phyloP scores from a whole-genome alignment of 92 coral and sea anemone genomes.

The Phymanthus crucifer region DNA sequence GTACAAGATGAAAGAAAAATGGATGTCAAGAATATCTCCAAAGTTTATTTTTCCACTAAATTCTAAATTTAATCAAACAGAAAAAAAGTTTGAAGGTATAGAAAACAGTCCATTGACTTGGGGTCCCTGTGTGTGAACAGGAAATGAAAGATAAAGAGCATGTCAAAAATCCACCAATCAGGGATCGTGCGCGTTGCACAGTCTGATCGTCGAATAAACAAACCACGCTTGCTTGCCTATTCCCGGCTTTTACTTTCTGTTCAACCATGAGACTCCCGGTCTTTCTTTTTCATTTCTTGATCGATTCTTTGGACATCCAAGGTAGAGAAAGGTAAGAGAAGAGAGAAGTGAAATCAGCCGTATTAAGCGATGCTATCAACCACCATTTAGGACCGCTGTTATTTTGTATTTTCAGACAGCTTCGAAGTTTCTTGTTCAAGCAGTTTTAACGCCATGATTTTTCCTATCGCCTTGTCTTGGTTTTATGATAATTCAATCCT shows the following conservation, averaged over 20 bases:
- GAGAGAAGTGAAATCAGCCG: not conserved
- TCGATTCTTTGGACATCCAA: not conserved
- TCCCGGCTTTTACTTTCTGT: not conserved
- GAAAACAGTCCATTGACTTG: slow-evolving; percentile 4
- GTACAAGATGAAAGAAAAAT: not conserved
- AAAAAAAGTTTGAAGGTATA: not conserved
- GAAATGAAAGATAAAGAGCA: slow-evolving; percentile 14
- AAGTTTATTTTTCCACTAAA: not conserved
- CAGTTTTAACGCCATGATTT: not conserved
- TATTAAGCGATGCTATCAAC: not conserved
- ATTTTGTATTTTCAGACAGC: not conserved
- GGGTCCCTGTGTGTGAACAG: slow-evolving; percentile 27
- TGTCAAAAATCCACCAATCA: slow-evolving; percentile 36
- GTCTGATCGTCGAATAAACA: not conserved
- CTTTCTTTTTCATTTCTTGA: not conserved
- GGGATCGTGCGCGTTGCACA: not conserved
- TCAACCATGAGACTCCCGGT: not conserved
- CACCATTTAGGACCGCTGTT: not conserved
- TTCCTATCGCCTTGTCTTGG: not conserved
- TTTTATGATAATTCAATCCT: not conserved
- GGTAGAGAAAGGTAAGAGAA: not conserved
- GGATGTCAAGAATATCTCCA: not conserved
- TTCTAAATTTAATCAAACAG: not conserved
- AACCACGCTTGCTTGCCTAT: not conserved
- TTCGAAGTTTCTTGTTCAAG: not conserved